Evolutionary conservation across 2,888 invertebrate species (phyloP).

Genomic region (Coenonympha arcania): DNA sequence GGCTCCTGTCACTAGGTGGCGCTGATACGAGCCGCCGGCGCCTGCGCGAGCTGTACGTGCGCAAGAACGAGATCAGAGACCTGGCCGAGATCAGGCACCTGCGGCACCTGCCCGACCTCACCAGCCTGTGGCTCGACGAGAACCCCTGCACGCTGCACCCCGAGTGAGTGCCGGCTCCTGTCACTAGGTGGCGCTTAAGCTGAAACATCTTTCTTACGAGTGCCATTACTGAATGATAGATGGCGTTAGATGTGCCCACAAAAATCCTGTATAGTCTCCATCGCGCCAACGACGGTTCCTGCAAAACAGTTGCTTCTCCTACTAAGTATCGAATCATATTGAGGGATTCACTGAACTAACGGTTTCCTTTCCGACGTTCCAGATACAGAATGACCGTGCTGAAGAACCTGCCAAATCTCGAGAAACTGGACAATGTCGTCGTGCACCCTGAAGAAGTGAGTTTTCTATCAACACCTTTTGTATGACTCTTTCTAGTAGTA

Average conservation of each 20-base stretch:
- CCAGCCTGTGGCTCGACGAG: conserved; percentile 93
- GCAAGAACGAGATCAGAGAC: conserved; percentile 88
- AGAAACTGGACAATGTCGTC: conserved; percentile 89
- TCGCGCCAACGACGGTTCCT: too few relatives aligned
- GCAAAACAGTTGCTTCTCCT: neutral
- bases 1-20: too few relatives aligned
- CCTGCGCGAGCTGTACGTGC: conserved; percentile 88
- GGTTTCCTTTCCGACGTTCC: conserved; percentile 27
- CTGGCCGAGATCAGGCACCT: conserved; percentile 86
- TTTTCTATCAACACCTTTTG: neutral
- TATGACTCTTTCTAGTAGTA: too few relatives aligned
- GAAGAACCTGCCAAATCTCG: conserved; percentile 87
- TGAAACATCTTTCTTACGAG: too few relatives aligned
- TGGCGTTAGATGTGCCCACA: too few relatives aligned
- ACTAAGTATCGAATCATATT: neutral
- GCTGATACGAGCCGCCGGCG: conserved; percentile 83
- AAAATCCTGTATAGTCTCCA: too few relatives aligned
- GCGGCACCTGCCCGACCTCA: conserved; percentile 81
- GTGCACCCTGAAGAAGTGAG: conserved; percentile 84
- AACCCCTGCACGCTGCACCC: conserved; percentile 90
- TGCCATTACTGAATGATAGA: too few relatives aligned
- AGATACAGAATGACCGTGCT: conserved; percentile 91
- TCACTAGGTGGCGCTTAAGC: too few relatives aligned
- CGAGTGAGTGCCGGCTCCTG: conserved; percentile 49
- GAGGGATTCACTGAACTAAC: too few relatives aligned